Conservation (phyloP, 2,113 vertebrate species). For the Rissa tridactyla region DNA sequence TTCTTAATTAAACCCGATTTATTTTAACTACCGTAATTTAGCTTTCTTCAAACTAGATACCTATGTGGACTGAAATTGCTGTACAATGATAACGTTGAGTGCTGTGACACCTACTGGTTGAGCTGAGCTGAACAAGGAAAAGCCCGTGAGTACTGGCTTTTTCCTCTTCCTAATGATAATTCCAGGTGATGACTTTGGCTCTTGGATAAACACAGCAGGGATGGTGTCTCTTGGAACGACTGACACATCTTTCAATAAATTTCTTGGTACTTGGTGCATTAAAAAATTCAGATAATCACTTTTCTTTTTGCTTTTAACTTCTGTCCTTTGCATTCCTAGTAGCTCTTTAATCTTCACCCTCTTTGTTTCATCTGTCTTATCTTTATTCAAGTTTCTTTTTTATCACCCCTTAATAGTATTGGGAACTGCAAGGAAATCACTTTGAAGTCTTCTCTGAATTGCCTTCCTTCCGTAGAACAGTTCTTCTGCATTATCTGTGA, state of each 20-base stretch:
- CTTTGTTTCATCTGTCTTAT: constrained; percentile 16
- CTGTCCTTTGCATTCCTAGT: neutral
- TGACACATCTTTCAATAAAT: neutral
- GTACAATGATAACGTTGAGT: neutral
- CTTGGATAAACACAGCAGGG: neutral
- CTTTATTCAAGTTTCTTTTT: constrained; percentile 14
- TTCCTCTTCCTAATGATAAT: neutral
- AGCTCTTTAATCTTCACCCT: constrained; percentile 50
- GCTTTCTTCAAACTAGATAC: neutral
- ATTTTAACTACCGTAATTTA: neutral
- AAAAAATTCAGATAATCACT: neutral
- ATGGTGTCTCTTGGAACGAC: neutral
- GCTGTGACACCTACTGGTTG: constrained; percentile 45
- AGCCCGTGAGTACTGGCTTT: neutral
- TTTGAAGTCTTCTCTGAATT: constrained; percentile 55
- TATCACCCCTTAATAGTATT: constrained; percentile 13
- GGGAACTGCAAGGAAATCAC: neutral
- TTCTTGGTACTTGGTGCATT: neutral
- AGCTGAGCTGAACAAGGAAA: neutral
- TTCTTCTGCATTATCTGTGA: constrained; percentile 28
- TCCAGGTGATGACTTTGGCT: neutral
- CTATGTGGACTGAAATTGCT: neutral
- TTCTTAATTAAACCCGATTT: neutral
- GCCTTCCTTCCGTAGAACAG: neutral
- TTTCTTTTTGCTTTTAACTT: neutral